Base-by-base conservation (phyloP, 2,888 invertebrate species). In the Brachynemurus nebulosus region DNA sequence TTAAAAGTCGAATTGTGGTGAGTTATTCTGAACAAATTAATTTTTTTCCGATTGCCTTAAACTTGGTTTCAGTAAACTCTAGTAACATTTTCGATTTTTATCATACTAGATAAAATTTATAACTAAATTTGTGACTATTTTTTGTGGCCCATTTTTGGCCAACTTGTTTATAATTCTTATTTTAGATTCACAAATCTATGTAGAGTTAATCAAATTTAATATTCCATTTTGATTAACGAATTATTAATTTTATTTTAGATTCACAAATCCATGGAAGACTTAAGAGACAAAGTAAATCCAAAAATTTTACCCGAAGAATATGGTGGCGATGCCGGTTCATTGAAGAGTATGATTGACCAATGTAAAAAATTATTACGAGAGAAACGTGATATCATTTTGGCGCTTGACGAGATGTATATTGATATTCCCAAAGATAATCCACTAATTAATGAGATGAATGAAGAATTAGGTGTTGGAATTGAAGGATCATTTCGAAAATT, bases 261-360 rank as follows among this genome's bases (percentile, higher is more conserved):
- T 47, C 84, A 88, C 60, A 80, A 81, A 56, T 76, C 71, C 20
- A 60, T 81, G 18, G 79, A 82, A 6, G 82, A 84, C n/a, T 64
- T 89, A 25, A 75, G 74, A 50, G 71, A 76, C 34, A 73, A 78
- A 53, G 71, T 89, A 6, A 76, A 86, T 58, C 72, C 78, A 18
- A 74, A 78, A 47, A 81, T 89, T 54, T 63, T 91, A 50, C 90
- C 90, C 1, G 80, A 82, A 61, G 90, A 91, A 63, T 90, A 89
- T 57, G 90, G 90, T 7, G 90, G 90, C n/a, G 83, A 86, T 42
- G 37, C 17, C 2, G 37, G 37, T 2, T 20, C 37, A 19, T 19
- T 37, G n/a, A 20, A 18, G n/a, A 20, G 20, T n/a, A 88, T 91
- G 85, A 80, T 89, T 48, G 77, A 80, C 61, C 74, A 74, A 55